Evolutionary conservation across 2,797 vertebrate species (phyloP).

Genomic region (Coranthus polyacanthus): DNA sequence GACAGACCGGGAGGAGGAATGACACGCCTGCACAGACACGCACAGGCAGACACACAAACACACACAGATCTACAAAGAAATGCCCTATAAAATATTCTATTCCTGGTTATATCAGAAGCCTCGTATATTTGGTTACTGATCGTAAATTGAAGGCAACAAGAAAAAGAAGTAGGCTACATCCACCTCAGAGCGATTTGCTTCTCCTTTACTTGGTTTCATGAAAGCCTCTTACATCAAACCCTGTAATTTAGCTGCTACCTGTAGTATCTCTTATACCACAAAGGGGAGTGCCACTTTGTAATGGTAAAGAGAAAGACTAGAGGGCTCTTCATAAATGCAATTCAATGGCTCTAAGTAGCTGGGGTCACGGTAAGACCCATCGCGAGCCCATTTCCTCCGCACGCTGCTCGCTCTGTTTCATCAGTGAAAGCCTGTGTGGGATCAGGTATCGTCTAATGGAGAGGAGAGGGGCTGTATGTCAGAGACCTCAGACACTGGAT

Average conservation of each 20-base stretch:
- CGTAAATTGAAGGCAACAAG: slow-evolving; percentile 10
- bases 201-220: slow-evolving; percentile 45
- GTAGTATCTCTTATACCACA: slow-evolving; percentile 70
- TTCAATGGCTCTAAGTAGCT: slow-evolving; percentile 74
- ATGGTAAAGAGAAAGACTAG: slow-evolving; percentile 66
- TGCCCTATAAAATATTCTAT: slow-evolving; percentile 25
- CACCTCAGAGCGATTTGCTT: slow-evolving; percentile 39
- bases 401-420: slow-evolving; percentile 47
- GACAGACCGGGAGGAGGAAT: slow-evolving; percentile 52
- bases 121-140: slow-evolving; percentile 35
- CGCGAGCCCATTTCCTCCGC: slow-evolving; percentile 70
- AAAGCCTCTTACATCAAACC: slow-evolving; percentile 59
- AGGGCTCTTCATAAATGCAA: slow-evolving; percentile 72
- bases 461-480: slow-evolving; percentile 61
- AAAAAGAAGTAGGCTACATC: slow-evolving; percentile 5
- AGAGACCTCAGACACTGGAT: slow-evolving; percentile 71
- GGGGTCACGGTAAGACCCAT: slow-evolving; percentile 64
- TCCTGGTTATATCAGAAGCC: slow-evolving; percentile 6
- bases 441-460: slow-evolving; percentile 87
- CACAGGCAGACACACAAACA: slow-evolving; percentile 33
- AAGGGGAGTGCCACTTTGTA: slow-evolving; percentile 61
- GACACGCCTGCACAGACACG: slow-evolving; percentile 34
- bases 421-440: slow-evolving; percentile 57
- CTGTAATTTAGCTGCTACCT: slow-evolving; percentile 69
- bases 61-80: slow-evolving; percentile 20